Evolutionary conservation across 2,888 invertebrate species (phyloP), one percentile per base, ranked within the genome.

Genomic region (Anthrax anthrax): DNA sequence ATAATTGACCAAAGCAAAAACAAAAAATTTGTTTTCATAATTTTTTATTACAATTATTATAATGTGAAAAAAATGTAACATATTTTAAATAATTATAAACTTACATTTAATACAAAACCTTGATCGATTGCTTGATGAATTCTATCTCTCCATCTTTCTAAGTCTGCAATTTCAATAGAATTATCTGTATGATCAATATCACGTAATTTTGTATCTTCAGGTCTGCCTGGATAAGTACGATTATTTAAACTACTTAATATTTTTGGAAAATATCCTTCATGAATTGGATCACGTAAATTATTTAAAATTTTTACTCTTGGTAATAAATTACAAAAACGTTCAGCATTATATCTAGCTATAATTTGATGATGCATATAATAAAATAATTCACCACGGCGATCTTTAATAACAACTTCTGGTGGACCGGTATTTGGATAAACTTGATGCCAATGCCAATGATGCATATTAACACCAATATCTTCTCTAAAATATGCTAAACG

Each of bases 371-470:
- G 83, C 81, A 82, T 81, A 58, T 80, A 82, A 57, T 77, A 83
- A 63, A 83, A 83, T 2, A 83, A 66, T 63, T 83, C 82, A 14
- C 83, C 82, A 37, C 81, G 74, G 49, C 82, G 72, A 62, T 83
- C 78, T 60, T 87, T 86, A 42, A 72, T 72, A 5, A 87, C 84
- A 37, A 84, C 76, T 37, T 69, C 65, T 14, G 60, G 58, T 17
- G 74, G 72, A 0, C 79, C 76, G 47, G 78, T 77, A 61, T 78
- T 79, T 0, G 88, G 87, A 62, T 88, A 89, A 2, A 88, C 87
- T 54, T 89, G 72, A 65, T 90, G 89, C 89, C 88, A 89, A 61
- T 89, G 88, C 88, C 89, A 90, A 62, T 90, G 89, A 63, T 89
- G 89, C 43, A 86, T 77, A 68, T 89, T 89, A 55, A 89, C 73